Evolutionary conservation across 2,113 vertebrate species (phyloP), one percentile per base, ranked within the genome.

Genomic region (Helogale parvula): DNA sequence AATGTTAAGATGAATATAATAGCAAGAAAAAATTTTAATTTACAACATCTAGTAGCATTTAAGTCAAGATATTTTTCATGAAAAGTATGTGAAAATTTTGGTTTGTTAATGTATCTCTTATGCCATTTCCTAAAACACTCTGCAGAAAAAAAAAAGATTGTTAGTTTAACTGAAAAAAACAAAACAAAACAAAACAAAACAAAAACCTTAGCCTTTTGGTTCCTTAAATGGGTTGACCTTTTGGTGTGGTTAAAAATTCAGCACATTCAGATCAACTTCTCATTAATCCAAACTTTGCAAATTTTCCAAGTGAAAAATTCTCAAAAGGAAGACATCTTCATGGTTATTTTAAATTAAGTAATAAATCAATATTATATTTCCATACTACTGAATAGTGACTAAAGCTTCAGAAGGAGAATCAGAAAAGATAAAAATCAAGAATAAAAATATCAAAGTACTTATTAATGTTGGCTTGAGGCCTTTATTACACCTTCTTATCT

Each of bases 301-400:
- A 57, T 90, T 95, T 95, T 91, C 71, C 47, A 94, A 96, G 38
- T 90, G 71, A 87, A 96, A 91, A 79, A n/a, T 74, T 87, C 65
- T 95, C 79, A 92, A 71, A 84, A 91, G 41, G 35, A 94, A 80
- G 33, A 85, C 0, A 63, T 17, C 25, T 92, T 77, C 88, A 38
- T 88, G 57, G 19, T 90, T 94, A 84, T 72, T 95, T 92, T 87
- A 77, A 80, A 72, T 50, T 74, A 85, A 90, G 41, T 69, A 82
- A 82, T 38, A 91, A 41, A 45, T 79, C 66, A 79, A 21, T 54
- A 92, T 63, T 60, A 60, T 60, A 87, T 69, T 54, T 93, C 45
- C 21, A 29, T 54, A 93, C 54, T 29, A 89, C 31, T 45, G 45
- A 96, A 79, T 2, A 87, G 68, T 31, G 87, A 45, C 1, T 66